Conservation (phyloP, 2,888 invertebrate species). For the Eilema griseolum region DNA sequence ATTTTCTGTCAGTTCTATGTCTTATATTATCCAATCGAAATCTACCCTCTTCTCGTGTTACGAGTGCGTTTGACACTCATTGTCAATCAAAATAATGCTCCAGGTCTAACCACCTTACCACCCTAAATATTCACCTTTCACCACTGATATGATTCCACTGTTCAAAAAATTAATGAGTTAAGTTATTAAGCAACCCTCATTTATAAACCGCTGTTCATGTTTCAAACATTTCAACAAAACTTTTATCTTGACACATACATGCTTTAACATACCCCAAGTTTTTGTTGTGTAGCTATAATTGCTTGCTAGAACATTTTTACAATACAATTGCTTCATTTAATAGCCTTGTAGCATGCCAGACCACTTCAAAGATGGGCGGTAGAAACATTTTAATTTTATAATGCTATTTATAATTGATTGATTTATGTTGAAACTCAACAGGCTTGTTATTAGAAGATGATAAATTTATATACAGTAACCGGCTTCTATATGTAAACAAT, state of each 20-base stretch:
- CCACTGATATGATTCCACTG: neutral
- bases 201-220: neutral
- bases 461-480: too few relatives aligned
- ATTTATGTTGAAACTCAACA: neutral
- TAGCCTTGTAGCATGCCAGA: slow-evolving; percentile 23
- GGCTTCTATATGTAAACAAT: too few relatives aligned
- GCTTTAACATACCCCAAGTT: slow-evolving; percentile 10
- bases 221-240: slow-evolving; percentile 6
- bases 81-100: too few relatives aligned
- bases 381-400: slow-evolving; percentile 18
- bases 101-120: too few relatives aligned
- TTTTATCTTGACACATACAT: slow-evolving; percentile 3
- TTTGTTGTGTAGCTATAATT: slow-evolving; percentile 17
- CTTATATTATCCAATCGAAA: too few relatives aligned
- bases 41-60: too few relatives aligned
- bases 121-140: neutral
- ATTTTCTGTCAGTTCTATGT: too few relatives aligned
- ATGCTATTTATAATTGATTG: slow-evolving; percentile 30
- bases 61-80: too few relatives aligned
- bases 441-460: neutral
- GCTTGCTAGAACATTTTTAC: slow-evolving; percentile 14
- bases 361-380: slow-evolving; percentile 23
- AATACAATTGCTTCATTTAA: slow-evolving; percentile 33
- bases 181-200: slow-evolving; percentile 1
- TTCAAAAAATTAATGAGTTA: neutral